A percentile compares a stretch with the other conserved stretches of the same genome.
Conservation (phyloP, 2,888 invertebrate species). For the Cephus pulcher region DNA sequence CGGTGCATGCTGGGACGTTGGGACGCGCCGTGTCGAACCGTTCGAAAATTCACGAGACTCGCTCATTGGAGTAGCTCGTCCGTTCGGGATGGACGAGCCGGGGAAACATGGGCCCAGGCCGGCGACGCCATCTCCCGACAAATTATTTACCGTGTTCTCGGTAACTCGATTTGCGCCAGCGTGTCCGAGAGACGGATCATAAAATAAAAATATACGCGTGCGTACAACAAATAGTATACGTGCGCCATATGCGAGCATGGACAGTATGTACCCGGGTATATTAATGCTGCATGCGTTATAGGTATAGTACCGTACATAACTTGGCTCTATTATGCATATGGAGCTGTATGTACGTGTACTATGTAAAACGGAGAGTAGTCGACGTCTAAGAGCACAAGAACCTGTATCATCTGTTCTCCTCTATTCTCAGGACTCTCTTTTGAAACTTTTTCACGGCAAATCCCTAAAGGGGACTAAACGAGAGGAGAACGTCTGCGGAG, state of each 20-base stretch:
- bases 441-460: conserved; percentile 32
- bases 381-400: conserved; percentile 13
- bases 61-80: neutral
- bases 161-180: conserved; percentile 34
- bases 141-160: conserved; percentile 41
- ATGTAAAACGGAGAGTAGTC: conserved; percentile 28
- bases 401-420: conserved; percentile 30
- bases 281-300: neutral
- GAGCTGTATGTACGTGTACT: conserved; percentile 27
- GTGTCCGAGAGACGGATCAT: conserved; percentile 23
- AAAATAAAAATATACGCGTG: conserved; percentile 11
- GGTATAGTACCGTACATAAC: neutral
- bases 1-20: neutral
- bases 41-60: neutral
- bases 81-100: neutral
- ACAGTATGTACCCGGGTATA: neutral
- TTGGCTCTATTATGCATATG: neutral
- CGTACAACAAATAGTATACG: neutral
- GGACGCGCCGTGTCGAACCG: neutral
- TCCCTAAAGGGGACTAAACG: conserved; percentile 28
- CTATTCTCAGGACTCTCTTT: conserved; percentile 30
- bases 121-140: conserved; percentile 31
- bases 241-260: neutral
- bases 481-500: conserved; percentile 15
- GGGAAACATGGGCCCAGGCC: conserved; percentile 18